These are phyloP conservation scores for Paedocypris micromegethes DNA, from an alignment of 2,797 vertebrate species.

Conservation along the genomic window DNA sequence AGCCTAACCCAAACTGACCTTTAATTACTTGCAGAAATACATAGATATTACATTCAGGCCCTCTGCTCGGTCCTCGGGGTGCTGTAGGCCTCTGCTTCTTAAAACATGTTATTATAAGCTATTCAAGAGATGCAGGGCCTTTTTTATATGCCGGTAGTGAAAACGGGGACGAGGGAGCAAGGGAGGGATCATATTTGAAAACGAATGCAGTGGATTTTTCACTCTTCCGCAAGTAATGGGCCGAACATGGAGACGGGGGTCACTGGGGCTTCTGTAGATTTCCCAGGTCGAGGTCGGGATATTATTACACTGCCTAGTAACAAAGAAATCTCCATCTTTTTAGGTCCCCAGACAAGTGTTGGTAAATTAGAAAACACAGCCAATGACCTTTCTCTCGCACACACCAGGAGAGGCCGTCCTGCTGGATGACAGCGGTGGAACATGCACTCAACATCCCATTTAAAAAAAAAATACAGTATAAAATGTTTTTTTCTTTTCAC, in stretches of 20 bases:
- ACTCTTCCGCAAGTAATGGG: conserved; percentile 67
- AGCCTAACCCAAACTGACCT: conserved; percentile 69
- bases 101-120: conserved; percentile 76
- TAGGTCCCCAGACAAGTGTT: conserved; percentile 67
- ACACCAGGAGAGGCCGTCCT: conserved; percentile 15
- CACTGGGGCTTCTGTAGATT: conserved; percentile 67
- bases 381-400: conserved; percentile 67
- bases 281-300: conserved; percentile 75
- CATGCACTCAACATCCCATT: conserved; percentile 19
- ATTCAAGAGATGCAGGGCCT: conserved; percentile 68
- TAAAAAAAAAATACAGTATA: too few species aligned
- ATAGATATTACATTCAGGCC: conserved; percentile 65
- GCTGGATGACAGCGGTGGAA: conserved; percentile 22
- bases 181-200: conserved; percentile 62
- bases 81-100: conserved; percentile 65
- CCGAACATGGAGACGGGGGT: conserved; percentile 64
- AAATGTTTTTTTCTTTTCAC: too few species aligned
- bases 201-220: conserved; percentile 69
- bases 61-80: conserved; percentile 63
- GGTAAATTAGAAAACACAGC: conserved; percentile 70
- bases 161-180: conserved; percentile 30
- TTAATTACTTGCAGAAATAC: conserved; percentile 69
- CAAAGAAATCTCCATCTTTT: conserved; percentile 73
- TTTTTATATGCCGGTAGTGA: conserved; percentile 65
- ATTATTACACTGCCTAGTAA: conserved; percentile 71